Percentiles rank a stretch among this genome's conserved stretches.
These are phyloP conservation scores for Taphrorychus bicolor DNA, from an alignment of 2,888 invertebrate species.

Conservation along the genomic window DNA sequence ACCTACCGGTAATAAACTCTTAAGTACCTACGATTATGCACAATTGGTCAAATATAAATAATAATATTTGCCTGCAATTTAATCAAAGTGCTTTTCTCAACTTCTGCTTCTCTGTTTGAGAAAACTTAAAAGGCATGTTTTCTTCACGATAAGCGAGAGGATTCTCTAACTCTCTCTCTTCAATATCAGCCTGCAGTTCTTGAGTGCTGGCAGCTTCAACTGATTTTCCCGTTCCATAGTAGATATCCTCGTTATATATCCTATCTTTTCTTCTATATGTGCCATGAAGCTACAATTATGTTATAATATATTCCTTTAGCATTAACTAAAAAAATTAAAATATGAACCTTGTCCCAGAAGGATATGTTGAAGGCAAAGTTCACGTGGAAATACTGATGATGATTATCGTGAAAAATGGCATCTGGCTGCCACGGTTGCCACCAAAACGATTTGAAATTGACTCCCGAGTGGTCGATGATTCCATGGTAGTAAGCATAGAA, in stretches of 20 bases:
- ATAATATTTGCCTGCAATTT: no score
- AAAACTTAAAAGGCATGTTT: constrained; percentile 35
- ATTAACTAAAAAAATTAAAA: background rate
- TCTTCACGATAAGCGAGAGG: constrained; percentile 59
- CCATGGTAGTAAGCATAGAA: constrained; percentile 76
- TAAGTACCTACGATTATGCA: no score
- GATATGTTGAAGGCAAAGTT: constrained; percentile 78
- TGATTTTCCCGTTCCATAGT: constrained; percentile 66
- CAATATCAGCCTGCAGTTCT: constrained; percentile 62
- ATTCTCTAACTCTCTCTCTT: constrained; percentile 61
- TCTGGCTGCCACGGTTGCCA: constrained; percentile 82
- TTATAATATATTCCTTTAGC: background rate
- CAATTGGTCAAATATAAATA: no score
- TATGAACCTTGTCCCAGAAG: constrained; percentile 70
- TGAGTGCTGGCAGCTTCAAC: constrained; percentile 61
- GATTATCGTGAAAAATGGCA: constrained; percentile 78
- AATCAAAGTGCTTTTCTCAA: constrained; percentile 14
- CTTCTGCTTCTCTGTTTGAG: constrained; percentile 18
- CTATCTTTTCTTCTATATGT: constrained; percentile 69
- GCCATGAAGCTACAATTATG: constrained; percentile 67
- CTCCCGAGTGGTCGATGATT: constrained; percentile 77
- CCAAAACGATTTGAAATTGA: constrained; percentile 75
- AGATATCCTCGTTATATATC: constrained; percentile 73
- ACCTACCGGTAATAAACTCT: no score
- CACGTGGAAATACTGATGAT: constrained; percentile 80